Conservation (phyloP, 2,888 invertebrate species). For the Synergus laeviventris region DNA sequence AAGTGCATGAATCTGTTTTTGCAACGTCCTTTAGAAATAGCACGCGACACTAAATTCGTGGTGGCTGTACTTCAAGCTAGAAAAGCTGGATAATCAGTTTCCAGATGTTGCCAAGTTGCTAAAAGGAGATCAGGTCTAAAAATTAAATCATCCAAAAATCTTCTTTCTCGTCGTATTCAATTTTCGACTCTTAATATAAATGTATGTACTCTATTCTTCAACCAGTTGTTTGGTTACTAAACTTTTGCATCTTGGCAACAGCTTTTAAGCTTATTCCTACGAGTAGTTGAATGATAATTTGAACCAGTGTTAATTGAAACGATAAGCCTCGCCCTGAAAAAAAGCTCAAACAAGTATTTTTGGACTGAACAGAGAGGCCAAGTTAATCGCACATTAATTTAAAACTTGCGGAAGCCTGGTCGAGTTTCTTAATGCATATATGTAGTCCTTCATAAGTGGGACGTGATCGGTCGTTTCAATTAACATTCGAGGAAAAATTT, state of each 20-base stretch:
- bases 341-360: slow-evolving; percentile 39
- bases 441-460: neutral
- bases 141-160: neutral
- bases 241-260: slow-evolving; percentile 32
- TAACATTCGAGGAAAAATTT: slow-evolving; percentile 17
- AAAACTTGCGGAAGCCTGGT: slow-evolving; percentile 24
- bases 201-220: neutral
- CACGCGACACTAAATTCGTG: slow-evolving; percentile 32
- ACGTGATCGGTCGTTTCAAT: slow-evolving; percentile 24
- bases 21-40: slow-evolving; percentile 41
- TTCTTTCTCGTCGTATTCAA: neutral
- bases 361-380: slow-evolving; percentile 20
- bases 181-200: neutral
- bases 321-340: slow-evolving; percentile 30
- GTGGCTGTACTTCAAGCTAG: slow-evolving; percentile 26
- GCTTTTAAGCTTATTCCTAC: slow-evolving; percentile 30
- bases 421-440: slow-evolving; percentile 30
- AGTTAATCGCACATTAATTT: slow-evolving; percentile 4
- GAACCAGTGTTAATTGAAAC: slow-evolving; percentile 31
- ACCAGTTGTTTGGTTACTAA: neutral
- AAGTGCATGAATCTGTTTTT: slow-evolving; percentile 46
- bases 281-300: slow-evolving; percentile 21
- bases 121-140: slow-evolving; percentile 20
- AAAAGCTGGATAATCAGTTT: slow-evolving; percentile 12
- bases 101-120: slow-evolving; percentile 24